Conservation (phyloP, 1,140 invertebrate genomes). For the Sipha flava region DNA sequence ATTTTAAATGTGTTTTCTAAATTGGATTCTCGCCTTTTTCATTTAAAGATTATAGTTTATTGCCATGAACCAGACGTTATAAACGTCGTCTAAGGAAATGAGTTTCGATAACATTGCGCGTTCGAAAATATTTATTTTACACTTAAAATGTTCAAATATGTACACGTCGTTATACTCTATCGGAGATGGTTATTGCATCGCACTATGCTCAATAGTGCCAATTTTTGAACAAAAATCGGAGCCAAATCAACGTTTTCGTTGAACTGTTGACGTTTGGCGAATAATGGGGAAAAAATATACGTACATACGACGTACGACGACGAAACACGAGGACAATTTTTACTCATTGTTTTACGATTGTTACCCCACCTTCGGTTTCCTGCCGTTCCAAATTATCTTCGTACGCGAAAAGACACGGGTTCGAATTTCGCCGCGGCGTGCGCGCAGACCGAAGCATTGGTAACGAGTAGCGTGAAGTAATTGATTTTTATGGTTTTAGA, state of each 20-base stretch:
- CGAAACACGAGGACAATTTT: no score
- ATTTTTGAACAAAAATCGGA: neutral
- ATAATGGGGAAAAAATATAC: no score
- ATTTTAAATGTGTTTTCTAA: neutral
- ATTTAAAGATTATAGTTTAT: neutral
- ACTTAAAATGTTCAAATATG: neutral
- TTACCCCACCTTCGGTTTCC: no score
- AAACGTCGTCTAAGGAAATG: neutral
- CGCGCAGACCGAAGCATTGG: no score
- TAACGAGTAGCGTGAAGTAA: neutral
- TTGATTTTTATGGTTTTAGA: neutral
- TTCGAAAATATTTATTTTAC: conserved; percentile 8
- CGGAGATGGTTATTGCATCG: neutral
- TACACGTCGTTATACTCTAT: neutral
- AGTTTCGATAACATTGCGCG: neutral
- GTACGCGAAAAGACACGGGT: no score
- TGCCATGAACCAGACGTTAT: neutral
- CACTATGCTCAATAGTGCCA: neutral
- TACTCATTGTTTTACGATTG: no score
- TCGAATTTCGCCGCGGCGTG: no score
- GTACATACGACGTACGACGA: no score
- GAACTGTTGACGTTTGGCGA: no score
- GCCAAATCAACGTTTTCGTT: neutral
- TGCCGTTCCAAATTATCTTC: no score
- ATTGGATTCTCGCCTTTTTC: neutral